Conservation (phyloP, 2,797 vertebrate species). For the Anas acuta region DNA sequence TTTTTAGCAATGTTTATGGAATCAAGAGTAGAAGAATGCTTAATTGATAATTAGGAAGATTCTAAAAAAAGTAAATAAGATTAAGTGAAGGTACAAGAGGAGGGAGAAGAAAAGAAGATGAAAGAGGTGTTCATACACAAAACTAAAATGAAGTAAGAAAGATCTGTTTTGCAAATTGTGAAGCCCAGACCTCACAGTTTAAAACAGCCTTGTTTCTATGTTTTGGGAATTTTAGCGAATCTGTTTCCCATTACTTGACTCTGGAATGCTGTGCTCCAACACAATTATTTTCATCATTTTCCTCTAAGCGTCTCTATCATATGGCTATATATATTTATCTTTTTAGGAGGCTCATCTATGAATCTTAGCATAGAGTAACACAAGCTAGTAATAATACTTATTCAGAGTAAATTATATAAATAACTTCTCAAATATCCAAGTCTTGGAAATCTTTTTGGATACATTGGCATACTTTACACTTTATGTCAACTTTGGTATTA, state of each 20-base stretch:
- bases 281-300: neutral
- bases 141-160: neutral
- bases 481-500: neutral
- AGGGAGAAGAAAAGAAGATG: constrained; percentile 34
- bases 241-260: neutral
- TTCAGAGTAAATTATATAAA: neutral
- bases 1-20: constrained; percentile 43
- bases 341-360: neutral
- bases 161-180: neutral
- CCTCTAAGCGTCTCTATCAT: fast-evolving
- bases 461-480: neutral
- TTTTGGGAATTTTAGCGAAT: neutral
- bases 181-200: neutral
- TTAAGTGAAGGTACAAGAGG: constrained; percentile 28
- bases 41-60: constrained; percentile 29
- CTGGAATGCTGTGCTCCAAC: neutral
- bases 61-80: constrained; percentile 57
- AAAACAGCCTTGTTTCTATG: neutral
- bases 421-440: neutral
- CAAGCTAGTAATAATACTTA: neutral
- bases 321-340: neutral
- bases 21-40: constrained; percentile 19
- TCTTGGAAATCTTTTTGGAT: neutral
- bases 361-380: neutral
- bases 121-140: neutral